phyloP scores from a whole-genome alignment of 2,797 vertebrate species.

The Typhlichthys subterraneus region DNA sequence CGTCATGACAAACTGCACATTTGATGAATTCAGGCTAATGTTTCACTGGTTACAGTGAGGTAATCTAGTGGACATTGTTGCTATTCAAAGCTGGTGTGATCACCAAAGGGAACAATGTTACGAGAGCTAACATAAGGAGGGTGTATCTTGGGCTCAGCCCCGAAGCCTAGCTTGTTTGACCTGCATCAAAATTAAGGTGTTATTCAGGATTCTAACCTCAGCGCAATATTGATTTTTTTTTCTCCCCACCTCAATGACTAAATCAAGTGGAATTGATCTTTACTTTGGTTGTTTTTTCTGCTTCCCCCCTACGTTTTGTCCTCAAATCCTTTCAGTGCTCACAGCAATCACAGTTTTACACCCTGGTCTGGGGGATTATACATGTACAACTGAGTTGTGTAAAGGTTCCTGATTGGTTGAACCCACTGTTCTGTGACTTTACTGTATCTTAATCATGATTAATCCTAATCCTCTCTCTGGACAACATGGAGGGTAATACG shows the following conservation, averaged over 20 bases:
- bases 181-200: slow-evolving; percentile 64
- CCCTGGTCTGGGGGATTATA: slow-evolving; percentile 5
- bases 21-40: slow-evolving; percentile 54
- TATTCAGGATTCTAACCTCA: slow-evolving; percentile 68
- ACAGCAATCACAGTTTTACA: slow-evolving; percentile 47
- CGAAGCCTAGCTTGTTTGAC: slow-evolving; percentile 45
- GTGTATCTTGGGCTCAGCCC: slow-evolving; percentile 26
- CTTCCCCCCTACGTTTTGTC: slow-evolving; percentile 49
- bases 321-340: slow-evolving; percentile 44
- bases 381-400: slow-evolving; percentile 6
- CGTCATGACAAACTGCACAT: slow-evolving; percentile 1
- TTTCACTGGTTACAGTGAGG: slow-evolving; percentile 47
- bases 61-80: slow-evolving; percentile 47
- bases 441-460: slow-evolving; percentile 77
- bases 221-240: slow-evolving; percentile 56
- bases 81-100: slow-evolving; percentile 8
- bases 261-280: slow-evolving; percentile 67
- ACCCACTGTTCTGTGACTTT: slow-evolving; percentile 58
- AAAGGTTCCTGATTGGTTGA: slow-evolving; percentile 55
- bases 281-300: slow-evolving; percentile 23
- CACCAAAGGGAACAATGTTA: slow-evolving; percentile 8
- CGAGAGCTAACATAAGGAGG: slow-evolving; percentile 5
- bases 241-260: slow-evolving; percentile 36
- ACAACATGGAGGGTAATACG: slow-evolving; percentile 58
- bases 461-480: slow-evolving; percentile 77